phyloP scores from a whole-genome alignment of 2,797 vertebrate species.

The Morus bassanus region DNA sequence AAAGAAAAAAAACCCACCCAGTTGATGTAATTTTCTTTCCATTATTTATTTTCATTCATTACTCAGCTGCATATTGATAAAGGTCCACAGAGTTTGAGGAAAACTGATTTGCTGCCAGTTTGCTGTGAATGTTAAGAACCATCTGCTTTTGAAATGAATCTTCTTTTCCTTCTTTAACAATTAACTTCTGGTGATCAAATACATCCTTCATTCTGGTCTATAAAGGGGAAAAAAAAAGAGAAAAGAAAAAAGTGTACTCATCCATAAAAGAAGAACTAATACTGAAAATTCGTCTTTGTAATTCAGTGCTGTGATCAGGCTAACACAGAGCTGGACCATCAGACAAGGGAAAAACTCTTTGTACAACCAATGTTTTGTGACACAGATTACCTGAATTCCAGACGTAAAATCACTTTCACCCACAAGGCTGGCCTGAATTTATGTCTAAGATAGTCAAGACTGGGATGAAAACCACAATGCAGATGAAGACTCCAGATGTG shows the following conservation, averaged over 20 bases:
- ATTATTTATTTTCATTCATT: neutral
- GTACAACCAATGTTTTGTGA: neutral
- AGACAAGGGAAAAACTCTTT: neutral
- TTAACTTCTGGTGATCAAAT: neutral
- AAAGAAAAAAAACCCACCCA: neutral
- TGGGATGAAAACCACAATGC: neutral
- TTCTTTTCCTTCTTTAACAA: neutral
- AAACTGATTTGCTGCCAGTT: neutral
- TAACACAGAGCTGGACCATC: neutral
- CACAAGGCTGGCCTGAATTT: neutral
- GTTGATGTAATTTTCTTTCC: neutral
- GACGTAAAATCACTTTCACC: neutral
- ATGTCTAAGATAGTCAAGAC: accelerated
- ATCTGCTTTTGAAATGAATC: neutral
- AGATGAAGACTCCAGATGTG: neutral
- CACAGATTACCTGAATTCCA: neutral
- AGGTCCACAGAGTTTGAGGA: neutral
- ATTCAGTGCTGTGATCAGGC: neutral
- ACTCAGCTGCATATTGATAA: neutral
- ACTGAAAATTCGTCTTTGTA: neutral
- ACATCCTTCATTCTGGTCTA: neutral
- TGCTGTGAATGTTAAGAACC: neutral
- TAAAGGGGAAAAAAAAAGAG: neutral
- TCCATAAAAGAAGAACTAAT: neutral
- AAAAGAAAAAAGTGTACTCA: neutral